Conservation (phyloP, 2,797 vertebrate genomes). For the Alosa sapidissima region DNA sequence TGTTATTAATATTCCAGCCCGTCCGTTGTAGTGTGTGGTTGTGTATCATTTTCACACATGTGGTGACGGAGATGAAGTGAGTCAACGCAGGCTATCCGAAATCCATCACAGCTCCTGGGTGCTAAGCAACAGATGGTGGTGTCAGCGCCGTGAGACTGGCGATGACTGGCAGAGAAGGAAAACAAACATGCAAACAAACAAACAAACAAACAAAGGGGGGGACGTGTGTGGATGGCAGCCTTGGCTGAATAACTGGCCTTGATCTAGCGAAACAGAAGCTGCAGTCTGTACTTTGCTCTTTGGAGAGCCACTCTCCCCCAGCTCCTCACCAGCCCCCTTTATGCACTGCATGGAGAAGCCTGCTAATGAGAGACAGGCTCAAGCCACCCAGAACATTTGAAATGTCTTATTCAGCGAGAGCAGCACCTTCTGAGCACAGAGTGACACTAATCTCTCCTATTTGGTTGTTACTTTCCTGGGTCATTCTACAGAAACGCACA, state of each 20-base stretch:
- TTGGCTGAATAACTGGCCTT: slow-evolving; percentile 22
- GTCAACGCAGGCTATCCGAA: slow-evolving; percentile 58
- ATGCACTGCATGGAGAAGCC: not conserved
- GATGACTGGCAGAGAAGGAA: slow-evolving; percentile 46
- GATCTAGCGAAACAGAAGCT: slow-evolving; percentile 15
- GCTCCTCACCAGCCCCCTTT: not conserved
- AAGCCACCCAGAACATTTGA: not conserved
- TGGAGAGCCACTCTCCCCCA: not conserved
- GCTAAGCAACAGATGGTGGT: slow-evolving; percentile 70
- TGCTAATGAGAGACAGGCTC: not conserved
- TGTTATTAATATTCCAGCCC: not conserved
- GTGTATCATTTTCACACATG: slow-evolving; percentile 39
- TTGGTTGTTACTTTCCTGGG: not conserved
- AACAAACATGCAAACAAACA: slow-evolving; percentile 59
- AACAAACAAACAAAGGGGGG: slow-evolving; percentile 11
- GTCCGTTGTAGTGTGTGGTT: slow-evolving; percentile 18
- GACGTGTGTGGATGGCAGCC: not conserved
- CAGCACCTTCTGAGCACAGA: not conserved
- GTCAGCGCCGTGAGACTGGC: slow-evolving; percentile 57
- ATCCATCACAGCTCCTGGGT: slow-evolving; percentile 49
- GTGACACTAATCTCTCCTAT: not conserved
- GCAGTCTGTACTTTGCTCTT: not conserved
- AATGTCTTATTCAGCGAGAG: not conserved
- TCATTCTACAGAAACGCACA: too few relatives aligned
- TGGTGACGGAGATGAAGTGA: slow-evolving; percentile 56